Conservation (phyloP, 2,888 invertebrate species). For the Platycheirus rosarum region DNA sequence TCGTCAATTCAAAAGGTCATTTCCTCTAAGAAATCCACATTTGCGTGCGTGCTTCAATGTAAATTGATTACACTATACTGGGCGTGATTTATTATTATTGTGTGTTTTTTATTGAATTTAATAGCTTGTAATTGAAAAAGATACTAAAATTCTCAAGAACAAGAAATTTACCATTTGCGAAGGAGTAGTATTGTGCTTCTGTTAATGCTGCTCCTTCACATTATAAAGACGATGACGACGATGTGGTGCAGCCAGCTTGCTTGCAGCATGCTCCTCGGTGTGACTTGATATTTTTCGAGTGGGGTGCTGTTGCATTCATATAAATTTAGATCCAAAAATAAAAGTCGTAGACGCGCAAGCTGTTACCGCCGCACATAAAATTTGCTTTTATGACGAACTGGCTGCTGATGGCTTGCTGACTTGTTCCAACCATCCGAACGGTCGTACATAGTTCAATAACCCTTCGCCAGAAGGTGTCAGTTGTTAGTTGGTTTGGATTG, state of each 20-base stretch:
- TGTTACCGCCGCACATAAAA: slow-evolving; percentile 26
- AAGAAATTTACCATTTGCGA: slow-evolving; percentile 42
- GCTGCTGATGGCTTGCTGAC: slow-evolving; percentile 14
- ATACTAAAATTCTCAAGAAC: slow-evolving; percentile 25
- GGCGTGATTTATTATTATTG: slow-evolving; percentile 38
- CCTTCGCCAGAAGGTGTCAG: slow-evolving; percentile 40
- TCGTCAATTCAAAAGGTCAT: slow-evolving; percentile 30
- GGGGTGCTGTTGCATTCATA: slow-evolving; percentile 58
- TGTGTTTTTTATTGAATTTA: slow-evolving; percentile 54
- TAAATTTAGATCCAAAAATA: slow-evolving; percentile 68
- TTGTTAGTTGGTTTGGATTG: background rate
- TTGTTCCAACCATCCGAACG: too few species aligned
- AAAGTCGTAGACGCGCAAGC: slow-evolving; percentile 35
- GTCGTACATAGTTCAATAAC: slow-evolving; percentile 61
- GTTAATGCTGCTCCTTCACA: background rate
- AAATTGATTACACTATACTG: slow-evolving; percentile 14
- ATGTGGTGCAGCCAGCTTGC: too few species aligned
- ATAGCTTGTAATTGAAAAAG: slow-evolving; percentile 26
- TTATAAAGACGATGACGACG: slow-evolving; percentile 32
- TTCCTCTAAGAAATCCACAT: slow-evolving; percentile 41
- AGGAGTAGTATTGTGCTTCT: slow-evolving; percentile 27
- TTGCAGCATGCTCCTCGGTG: slow-evolving; percentile 19
- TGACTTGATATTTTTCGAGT: slow-evolving; percentile 40
- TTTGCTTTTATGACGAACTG: slow-evolving; percentile 50
- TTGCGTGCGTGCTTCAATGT: slow-evolving; percentile 26